phyloP scores from a whole-genome alignment of 2,888 invertebrate genomes.

The Himalopsyche kuldschensis region DNA sequence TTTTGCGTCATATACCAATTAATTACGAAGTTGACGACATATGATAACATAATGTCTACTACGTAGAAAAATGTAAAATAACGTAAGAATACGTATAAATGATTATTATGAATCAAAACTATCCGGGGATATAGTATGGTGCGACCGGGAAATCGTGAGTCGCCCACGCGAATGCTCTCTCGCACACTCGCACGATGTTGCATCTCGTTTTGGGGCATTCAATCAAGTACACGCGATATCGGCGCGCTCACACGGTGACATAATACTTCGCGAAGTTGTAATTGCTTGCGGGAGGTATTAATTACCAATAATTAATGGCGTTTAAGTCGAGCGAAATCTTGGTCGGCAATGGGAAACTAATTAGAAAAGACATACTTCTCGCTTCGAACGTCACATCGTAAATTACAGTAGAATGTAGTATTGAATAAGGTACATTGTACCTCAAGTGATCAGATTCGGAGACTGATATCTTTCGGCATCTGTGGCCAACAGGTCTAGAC shows the following conservation, averaged over 20 bases:
- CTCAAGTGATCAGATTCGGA: too few species aligned
- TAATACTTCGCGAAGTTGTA: background rate
- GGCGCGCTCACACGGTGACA: background rate
- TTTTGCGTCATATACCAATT: too few species aligned
- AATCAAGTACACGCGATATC: background rate
- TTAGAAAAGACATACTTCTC: background rate
- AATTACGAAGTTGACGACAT: background rate
- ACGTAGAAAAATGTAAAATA: background rate
- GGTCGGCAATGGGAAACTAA: background rate
- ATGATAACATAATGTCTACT: background rate
- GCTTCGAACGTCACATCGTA: background rate
- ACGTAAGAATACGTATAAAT: background rate
- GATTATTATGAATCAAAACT: background rate
- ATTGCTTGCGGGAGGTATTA: background rate
- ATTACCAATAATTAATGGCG: background rate
- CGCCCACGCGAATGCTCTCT: background rate
- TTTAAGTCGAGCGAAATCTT: background rate
- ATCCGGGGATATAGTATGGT: background rate
- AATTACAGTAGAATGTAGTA: background rate
- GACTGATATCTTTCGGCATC: too few species aligned
- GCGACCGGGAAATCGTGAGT: background rate
- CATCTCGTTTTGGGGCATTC: background rate
- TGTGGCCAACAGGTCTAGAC: too few species aligned
- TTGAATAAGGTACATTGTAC: too few species aligned
- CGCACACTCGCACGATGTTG: background rate